Conservation (phyloP, 2,888 invertebrate genomes). For the Neoitamus cyanurus region DNA sequence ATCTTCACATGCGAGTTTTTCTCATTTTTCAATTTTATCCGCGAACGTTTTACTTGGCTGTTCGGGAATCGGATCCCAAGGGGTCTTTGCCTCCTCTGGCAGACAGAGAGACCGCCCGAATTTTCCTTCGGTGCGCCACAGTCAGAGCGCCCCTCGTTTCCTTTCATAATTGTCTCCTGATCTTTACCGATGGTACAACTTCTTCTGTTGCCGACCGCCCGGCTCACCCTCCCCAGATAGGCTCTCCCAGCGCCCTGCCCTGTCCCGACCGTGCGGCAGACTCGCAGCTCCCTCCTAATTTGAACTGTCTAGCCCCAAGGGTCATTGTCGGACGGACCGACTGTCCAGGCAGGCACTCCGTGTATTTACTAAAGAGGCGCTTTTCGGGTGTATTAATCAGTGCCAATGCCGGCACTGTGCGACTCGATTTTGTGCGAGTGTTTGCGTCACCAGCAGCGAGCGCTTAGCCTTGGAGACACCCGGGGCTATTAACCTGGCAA, state of each 20-base stretch:
- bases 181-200: background rate
- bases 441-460: background rate
- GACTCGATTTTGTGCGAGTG: background rate
- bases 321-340: constrained; percentile 29
- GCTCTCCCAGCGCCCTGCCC: background rate
- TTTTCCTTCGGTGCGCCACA: constrained; percentile 1
- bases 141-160: background rate
- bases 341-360: background rate
- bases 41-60: constrained; percentile 21
- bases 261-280: background rate
- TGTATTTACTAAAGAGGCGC: background rate
- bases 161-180: constrained; percentile 21
- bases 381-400: constrained; percentile 36
- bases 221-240: background rate
- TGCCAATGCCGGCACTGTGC: background rate
- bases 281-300: background rate
- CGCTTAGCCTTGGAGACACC: constrained; percentile 32
- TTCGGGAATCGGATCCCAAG: background rate
- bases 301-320: constrained; percentile 44
- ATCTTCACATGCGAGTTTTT: constrained; percentile 7
- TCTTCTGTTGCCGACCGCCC: constrained; percentile 14
- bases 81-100: background rate
- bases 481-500: constrained; percentile 35
- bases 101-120: background rate
- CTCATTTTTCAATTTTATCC: constrained; percentile 35